A percentile compares a stretch with the other conserved stretches of the same genome.
These are phyloP conservation scores for Spinus pinus DNA, from an alignment of 2,797 vertebrate species.

Conservation along the genomic window DNA sequence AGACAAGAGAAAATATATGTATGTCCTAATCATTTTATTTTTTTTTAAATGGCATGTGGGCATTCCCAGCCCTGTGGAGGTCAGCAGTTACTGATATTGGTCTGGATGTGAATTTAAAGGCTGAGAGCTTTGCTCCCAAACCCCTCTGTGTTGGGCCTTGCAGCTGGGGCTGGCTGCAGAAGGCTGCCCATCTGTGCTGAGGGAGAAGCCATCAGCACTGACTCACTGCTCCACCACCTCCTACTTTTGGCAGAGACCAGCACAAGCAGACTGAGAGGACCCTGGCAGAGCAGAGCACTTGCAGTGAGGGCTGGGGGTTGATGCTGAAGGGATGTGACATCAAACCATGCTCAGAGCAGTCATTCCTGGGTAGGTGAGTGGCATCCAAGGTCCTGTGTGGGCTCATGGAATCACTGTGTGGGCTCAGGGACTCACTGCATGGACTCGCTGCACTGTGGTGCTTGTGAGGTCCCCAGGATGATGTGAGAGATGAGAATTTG, in stretches of 20 bases:
- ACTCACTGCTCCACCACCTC: constrained; percentile 7
- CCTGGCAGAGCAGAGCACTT: neutral
- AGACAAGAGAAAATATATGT: too few species aligned
- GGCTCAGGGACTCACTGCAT: neutral
- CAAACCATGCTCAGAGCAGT: neutral
- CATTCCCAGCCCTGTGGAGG: neutral
- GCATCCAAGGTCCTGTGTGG: accelerated
- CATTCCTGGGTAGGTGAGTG: neutral
- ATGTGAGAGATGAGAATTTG: too few species aligned
- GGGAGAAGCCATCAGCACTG: constrained; percentile 4
- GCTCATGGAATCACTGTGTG: neutral
- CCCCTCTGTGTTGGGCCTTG: neutral
- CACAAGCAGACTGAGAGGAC: neutral
- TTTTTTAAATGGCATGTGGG: neutral
- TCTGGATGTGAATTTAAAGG: constrained; percentile 29
- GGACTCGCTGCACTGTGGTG: neutral
- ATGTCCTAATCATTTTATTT: too few species aligned
- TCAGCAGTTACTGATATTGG: neutral
- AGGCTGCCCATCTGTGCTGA: constrained; percentile 25
- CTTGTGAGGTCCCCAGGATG: too few species aligned
- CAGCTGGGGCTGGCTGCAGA: constrained; percentile 34
- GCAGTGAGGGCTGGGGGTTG: neutral
- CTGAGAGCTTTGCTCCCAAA: neutral
- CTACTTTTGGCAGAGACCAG: neutral
- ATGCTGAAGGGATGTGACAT: neutral